Evolutionary conservation across 2,888 invertebrate genomes (phyloP), one percentile per base, ranked within the genome.

Genomic region (Carpatolechia fugitivella): DNA sequence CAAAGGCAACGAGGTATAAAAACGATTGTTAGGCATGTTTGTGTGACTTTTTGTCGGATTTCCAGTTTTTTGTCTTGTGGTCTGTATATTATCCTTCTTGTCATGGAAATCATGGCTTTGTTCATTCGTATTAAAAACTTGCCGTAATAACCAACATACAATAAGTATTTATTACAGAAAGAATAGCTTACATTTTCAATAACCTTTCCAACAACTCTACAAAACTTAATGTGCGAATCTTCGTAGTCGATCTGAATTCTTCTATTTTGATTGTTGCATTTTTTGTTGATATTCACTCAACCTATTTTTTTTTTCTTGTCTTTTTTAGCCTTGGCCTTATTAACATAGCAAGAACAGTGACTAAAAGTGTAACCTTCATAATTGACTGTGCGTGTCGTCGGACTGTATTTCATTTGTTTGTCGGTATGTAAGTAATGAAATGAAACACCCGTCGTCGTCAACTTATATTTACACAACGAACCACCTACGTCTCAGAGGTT

Each of bases 1-100:
- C 61, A 89, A 82, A 72, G 76, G 74, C 61, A 78, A 89, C 55
- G 89, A 90, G 89, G 89, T 90, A 88, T 65, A 70, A 56, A n/a
- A 62, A 36, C 10, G 5, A 14, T 31, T 52, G 16, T 7, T 29
- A 24, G 47, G 51, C 54, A 55, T 56, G 48, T 55, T 54, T 36
- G 41, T 44, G 30, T 47, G 33, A 35, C 47, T 46, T 54, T 46
- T 54, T 54, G 47, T 47, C 46, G 46, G 46, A 47, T 33, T 51
- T 48, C 13, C 20, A 10, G 16, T 48, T 38, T 29, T 38, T 40
- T 51, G 10, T 51, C 14, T 38, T 38, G 38, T 51, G 8, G 33
- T 49, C 35, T 49, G 16, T 36, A 20, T 36, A 11, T 18, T 18
- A 16, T 16, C 10, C 46, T 47, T 47, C 47, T 30, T 30, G 47